phyloP scores from a whole-genome alignment of 2,113 vertebrate species.

The Channa maculata region DNA sequence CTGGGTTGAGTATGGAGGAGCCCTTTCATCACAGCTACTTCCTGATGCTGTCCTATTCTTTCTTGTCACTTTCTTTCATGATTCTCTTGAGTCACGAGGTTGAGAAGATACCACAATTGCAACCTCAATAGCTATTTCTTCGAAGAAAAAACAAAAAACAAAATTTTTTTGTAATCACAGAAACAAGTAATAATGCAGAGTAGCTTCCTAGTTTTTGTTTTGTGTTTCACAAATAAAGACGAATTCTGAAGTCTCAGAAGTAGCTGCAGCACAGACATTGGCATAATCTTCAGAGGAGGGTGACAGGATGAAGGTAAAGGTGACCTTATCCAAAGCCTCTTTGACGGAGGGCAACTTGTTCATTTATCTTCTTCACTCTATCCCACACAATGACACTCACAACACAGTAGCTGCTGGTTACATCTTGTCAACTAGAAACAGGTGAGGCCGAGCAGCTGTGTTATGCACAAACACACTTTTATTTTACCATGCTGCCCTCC shows the following conservation, averaged over 20 bases:
- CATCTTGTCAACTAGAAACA: conserved; percentile 15
- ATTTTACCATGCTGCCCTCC: conserved; percentile 68
- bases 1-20: conserved; percentile 49
- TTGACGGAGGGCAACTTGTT: conserved; percentile 61
- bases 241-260: background rate
- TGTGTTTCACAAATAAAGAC: background rate
- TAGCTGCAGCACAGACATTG: conserved; percentile 27
- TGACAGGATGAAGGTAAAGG: conserved; percentile 71
- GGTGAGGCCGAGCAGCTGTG: conserved; percentile 36
- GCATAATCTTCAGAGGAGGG: conserved; percentile 61
- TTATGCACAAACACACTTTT: conserved; percentile 12
- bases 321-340: conserved; percentile 81
- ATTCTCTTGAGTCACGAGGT: background rate
- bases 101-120: background rate
- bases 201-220: background rate
- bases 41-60: conserved; percentile 50
- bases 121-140: too few species aligned
- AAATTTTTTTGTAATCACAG: background rate
- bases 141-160: too few species aligned
- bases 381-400: conserved; percentile 3
- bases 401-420: conserved; percentile 13
- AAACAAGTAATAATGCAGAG: background rate
- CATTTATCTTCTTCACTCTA: conserved; percentile 38
- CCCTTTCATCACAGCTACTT: conserved; percentile 70
- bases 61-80: conserved; percentile 1